Evolutionary conservation across 2,888 invertebrate species (phyloP).

Genomic region (Drosophila vallismaia): DNA sequence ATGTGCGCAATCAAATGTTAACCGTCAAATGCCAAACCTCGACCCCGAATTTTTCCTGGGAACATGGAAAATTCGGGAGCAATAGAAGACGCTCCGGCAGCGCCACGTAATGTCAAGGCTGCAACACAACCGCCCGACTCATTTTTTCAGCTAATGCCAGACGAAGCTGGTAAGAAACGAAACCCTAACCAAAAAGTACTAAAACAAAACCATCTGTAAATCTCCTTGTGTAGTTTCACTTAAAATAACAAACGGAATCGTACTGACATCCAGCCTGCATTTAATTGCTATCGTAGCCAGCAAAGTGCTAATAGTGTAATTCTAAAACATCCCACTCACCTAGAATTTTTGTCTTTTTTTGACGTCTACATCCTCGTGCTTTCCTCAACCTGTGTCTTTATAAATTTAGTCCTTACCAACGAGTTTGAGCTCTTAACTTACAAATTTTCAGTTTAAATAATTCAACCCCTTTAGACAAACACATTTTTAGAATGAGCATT

Average conservation of each 20-base stretch:
- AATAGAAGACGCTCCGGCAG: conserved; percentile 84
- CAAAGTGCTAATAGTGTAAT: conserved; percentile 5
- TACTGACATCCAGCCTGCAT: conserved; percentile 1
- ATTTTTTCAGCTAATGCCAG: conserved; percentile 88
- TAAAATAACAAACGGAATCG: conserved; percentile 9
- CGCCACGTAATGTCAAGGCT: conserved; percentile 84
- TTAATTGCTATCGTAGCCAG: conserved; percentile 9
- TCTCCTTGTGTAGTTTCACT: conserved; percentile 19
- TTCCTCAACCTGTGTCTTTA: background rate
- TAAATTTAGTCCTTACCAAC: background rate
- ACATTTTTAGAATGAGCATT: background rate
- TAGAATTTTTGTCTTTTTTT: background rate
- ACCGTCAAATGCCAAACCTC: conserved; percentile 28
- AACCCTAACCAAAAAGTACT: conserved; percentile 17
- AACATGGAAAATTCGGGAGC: conserved; percentile 81
- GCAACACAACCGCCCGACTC: conserved; percentile 88
- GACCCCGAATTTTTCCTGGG: conserved; percentile 68
- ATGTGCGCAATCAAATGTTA: conserved; percentile 48
- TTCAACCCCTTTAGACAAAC: background rate
- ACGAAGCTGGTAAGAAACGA: conserved; percentile 88
- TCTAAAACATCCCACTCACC: background rate
- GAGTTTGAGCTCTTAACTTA: background rate
- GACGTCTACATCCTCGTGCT: background rate
- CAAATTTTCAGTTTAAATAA: background rate
- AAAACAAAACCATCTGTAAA: conserved; percentile 5